Percentiles rank a stretch among this genome's conserved stretches.
Conservation (phyloP, 1,140 invertebrate genomes). For the Drosophila mojavensis region DNA sequence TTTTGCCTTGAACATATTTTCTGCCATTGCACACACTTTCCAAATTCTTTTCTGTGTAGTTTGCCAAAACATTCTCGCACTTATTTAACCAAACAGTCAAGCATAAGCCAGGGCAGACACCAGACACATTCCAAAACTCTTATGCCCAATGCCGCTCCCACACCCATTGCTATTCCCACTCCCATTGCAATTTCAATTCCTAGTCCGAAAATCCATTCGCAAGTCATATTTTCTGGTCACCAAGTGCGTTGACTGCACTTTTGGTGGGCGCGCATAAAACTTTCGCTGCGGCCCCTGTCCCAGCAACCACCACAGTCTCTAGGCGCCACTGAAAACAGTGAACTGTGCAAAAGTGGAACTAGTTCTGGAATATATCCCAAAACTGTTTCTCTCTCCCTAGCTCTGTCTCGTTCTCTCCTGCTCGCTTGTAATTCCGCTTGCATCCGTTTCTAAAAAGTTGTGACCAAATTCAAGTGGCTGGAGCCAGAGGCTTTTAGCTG, state of each 20-base stretch:
- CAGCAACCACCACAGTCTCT: background rate
- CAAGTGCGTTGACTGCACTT: conserved; percentile 78
- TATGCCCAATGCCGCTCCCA: background rate
- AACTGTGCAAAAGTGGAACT: conserved; percentile 41
- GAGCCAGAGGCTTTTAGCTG: conserved; percentile 75
- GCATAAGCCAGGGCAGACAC: conserved; percentile 6
- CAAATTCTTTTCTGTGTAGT: background rate
- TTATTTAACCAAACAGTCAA: conserved; percentile 62
- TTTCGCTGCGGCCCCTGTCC: conserved; percentile 39
- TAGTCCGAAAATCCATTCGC: conserved; percentile 58
- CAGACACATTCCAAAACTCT: conserved; percentile 13
- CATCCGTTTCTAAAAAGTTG: conserved; percentile 79
- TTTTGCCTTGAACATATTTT: background rate
- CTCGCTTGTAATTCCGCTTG: conserved; percentile 67
- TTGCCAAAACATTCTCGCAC: conserved; percentile 44
- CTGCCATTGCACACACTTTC: background rate
- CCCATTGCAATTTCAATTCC: conserved; percentile 5
- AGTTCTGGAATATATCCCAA: conserved; percentile 2
- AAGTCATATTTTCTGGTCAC: conserved; percentile 71
- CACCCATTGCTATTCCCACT: background rate
- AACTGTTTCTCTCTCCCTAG: background rate
- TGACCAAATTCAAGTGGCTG: conserved; percentile 73
- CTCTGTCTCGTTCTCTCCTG: background rate
- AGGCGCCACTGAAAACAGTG: conserved; percentile 47
- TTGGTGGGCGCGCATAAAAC: conserved; percentile 70